phyloP scores from a whole-genome alignment of 1,140 invertebrate species.

The Drosophila oshimai region DNA sequence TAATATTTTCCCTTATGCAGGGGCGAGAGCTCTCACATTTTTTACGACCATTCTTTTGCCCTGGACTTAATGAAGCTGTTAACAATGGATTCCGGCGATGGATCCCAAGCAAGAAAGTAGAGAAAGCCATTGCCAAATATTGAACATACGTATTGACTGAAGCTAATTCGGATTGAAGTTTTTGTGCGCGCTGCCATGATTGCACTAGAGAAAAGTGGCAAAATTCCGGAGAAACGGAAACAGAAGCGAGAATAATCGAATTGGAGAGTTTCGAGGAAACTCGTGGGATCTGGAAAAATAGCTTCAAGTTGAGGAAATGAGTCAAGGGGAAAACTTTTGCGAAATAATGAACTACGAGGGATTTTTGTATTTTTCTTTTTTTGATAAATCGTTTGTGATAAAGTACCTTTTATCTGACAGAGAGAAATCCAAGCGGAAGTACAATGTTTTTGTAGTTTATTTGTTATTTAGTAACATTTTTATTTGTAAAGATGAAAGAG shows the following conservation, averaged over 20 bases:
- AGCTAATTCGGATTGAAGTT: constrained; percentile 42
- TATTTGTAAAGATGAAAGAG: too few species aligned
- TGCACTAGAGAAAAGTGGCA: constrained; percentile 5
- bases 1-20: constrained; percentile 27
- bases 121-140: constrained; percentile 28
- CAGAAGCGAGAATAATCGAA: constrained; percentile 28
- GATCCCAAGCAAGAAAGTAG: constrained; percentile 12
- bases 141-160: constrained; percentile 36
- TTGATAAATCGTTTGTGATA: neutral
- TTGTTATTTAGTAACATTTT: neutral
- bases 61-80: constrained; percentile 54
- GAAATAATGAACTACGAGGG: constrained; percentile 8
- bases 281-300: constrained; percentile 3
- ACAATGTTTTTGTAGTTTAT: neutral
- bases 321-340: constrained; percentile 4
- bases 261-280: constrained; percentile 1
- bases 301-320: constrained; percentile 8
- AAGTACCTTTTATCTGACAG: neutral
- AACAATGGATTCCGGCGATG: constrained; percentile 33
- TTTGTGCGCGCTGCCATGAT: constrained; percentile 9
- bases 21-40: constrained; percentile 2
- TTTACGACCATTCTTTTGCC: constrained; percentile 36
- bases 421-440: neutral
- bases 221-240: constrained; percentile 15
- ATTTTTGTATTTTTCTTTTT: neutral